Evolutionary conservation across 1,140 invertebrate species (phyloP).

Genomic region (Phymorhynchus buccinoides): DNA sequence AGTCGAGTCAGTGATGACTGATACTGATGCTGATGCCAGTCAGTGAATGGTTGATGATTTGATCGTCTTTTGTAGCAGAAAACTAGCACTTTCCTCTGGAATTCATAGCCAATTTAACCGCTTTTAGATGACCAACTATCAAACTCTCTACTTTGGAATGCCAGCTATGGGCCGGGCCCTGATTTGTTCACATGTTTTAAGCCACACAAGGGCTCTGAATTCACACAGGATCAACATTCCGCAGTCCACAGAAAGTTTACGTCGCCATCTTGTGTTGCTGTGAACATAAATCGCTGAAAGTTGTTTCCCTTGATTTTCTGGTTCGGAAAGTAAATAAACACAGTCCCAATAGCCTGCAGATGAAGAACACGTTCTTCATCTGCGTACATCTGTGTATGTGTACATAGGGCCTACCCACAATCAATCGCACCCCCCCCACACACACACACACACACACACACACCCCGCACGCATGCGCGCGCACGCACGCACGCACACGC

Average conservation of each 20-base stretch:
- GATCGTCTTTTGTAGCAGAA: too few relatives aligned
- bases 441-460: conserved; percentile 13
- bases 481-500: background rate
- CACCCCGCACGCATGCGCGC: background rate
- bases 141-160: background rate
- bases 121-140: background rate
- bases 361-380: too few relatives aligned
- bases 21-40: too few relatives aligned
- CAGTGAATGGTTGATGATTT: too few relatives aligned
- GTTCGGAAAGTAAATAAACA: too few relatives aligned
- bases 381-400: too few relatives aligned
- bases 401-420: too few relatives aligned
- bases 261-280: conserved; percentile 31
- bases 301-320: conserved; percentile 3
- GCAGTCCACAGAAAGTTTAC: conserved; percentile 6
- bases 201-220: background rate
- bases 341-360: too few relatives aligned
- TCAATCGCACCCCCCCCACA: too few relatives aligned
- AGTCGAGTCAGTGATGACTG: too few relatives aligned
- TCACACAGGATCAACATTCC: background rate
- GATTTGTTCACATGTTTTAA: background rate
- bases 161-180: background rate
- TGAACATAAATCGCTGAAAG: background rate
- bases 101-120: too few relatives aligned
- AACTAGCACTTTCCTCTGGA: too few relatives aligned